These are phyloP conservation scores for Onychostoma macrolepis DNA, from an alignment of 2,113 vertebrate genomes.

Conservation along the genomic window DNA sequence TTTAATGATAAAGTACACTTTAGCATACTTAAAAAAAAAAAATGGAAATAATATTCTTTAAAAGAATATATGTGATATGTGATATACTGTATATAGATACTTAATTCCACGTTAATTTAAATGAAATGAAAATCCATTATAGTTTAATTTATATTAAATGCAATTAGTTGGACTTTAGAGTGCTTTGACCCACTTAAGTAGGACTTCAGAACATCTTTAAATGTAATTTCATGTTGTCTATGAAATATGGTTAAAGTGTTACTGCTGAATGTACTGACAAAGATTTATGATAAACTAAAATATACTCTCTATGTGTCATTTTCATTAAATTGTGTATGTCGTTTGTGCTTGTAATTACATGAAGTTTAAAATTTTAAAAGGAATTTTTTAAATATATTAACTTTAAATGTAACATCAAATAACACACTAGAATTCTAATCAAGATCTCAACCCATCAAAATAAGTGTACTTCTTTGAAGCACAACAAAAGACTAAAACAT, in stretches of 20 bases:
- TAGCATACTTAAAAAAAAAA: not conserved
- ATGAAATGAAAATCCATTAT: not conserved
- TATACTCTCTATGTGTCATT: too few species aligned
- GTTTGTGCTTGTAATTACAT: too few species aligned
- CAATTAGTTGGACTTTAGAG: not conserved
- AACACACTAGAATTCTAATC: too few species aligned
- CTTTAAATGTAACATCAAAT: too few species aligned
- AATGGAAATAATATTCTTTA: not conserved
- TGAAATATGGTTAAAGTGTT: not conserved
- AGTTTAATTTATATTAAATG: not conserved
- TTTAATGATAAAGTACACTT: not conserved
- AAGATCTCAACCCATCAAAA: not conserved
- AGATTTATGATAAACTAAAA: not conserved
- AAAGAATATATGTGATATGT: not conserved
- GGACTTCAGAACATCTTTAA: too few species aligned
- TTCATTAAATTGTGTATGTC: too few species aligned
- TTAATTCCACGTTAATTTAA: not conserved
- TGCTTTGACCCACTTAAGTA: not conserved
- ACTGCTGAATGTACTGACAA: not conserved
- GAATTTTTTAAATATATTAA: too few species aligned
- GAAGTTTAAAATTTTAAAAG: too few species aligned
- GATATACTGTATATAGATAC: not conserved
- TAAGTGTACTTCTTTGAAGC: not conserved
- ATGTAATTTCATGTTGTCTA: not conserved
- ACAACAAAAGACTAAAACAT: not conserved